Percentiles rank a stretch among this genome's conserved stretches.
phyloP scores from a whole-genome alignment of 2,797 vertebrate species.

The Malacoraja senta region DNA sequence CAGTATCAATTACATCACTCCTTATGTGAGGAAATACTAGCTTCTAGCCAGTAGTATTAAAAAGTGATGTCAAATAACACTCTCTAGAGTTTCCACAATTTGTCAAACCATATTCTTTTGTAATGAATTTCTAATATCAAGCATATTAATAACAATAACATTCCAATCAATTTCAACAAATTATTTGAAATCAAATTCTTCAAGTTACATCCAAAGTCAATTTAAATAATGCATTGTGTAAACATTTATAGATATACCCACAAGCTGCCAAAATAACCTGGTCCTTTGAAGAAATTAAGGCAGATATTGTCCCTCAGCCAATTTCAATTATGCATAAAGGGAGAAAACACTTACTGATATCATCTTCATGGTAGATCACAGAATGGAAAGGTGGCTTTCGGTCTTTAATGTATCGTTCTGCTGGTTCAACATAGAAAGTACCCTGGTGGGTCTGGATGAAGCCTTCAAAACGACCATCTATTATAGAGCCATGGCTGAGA shows the following conservation, averaged over 20 bases:
- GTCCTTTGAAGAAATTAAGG: background rate
- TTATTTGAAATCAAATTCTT: background rate
- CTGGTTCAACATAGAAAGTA: conserved; percentile 87
- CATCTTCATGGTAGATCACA: conserved; percentile 94
- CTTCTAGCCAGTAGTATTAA: background rate
- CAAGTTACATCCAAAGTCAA: background rate
- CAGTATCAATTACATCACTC: background rate
- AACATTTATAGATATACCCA: background rate
- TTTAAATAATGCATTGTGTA: background rate
- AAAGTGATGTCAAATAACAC: background rate
- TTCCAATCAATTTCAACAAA: background rate
- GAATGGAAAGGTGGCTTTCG: conserved; percentile 77
- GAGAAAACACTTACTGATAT: conserved; percentile 78
- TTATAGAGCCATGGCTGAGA: conserved; percentile 82
- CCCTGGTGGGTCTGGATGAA: conserved; percentile 84
- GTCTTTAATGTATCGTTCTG: conserved; percentile 82
- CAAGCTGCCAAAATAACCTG: background rate
- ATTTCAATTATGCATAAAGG: conserved; percentile 41
- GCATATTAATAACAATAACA: background rate
- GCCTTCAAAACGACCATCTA: conserved; percentile 90
- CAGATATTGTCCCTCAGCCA: background rate
- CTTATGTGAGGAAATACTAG: background rate
- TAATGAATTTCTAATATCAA: background rate
- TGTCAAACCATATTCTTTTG: background rate
- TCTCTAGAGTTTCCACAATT: background rate